phyloP scores from a whole-genome alignment of 2,888 invertebrate genomes.

The Phyllotreta striolata region DNA sequence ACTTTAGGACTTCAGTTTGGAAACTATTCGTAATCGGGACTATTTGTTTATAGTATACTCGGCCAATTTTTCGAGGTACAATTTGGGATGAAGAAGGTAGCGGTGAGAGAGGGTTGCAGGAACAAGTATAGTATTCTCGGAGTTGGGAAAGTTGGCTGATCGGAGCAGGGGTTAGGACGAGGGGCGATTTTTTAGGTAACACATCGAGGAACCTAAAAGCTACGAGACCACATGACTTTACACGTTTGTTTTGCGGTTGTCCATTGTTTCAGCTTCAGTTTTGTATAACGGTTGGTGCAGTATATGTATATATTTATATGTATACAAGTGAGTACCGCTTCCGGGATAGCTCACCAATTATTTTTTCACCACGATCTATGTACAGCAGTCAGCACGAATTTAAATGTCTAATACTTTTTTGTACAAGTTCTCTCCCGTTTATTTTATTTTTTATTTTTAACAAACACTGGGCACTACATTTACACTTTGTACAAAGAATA shows the following conservation, averaged over 20 bases:
- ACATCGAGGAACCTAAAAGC: conserved; percentile 65
- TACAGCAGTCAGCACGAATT: conserved; percentile 58
- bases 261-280: conserved; percentile 22
- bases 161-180: conserved; percentile 64
- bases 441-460: conserved; percentile 42
- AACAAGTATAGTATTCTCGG: conserved; percentile 45
- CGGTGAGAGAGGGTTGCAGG: conserved; percentile 25
- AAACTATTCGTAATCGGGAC: background rate
- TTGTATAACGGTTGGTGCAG: conserved; percentile 41
- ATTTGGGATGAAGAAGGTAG: conserved; percentile 26
- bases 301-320: conserved; percentile 44
- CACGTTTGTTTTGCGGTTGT: conserved; percentile 45
- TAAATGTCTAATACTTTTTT: conserved; percentile 57
- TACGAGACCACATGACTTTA: conserved; percentile 61
- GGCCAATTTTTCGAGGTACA: conserved; percentile 14
- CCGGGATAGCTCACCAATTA: conserved; percentile 53
- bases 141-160: conserved; percentile 46
- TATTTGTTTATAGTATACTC: conserved; percentile 12
- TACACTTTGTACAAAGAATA: conserved; percentile 71
- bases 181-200: conserved; percentile 63
- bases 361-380: conserved; percentile 55
- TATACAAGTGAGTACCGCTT: conserved; percentile 50
- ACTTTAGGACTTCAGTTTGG: conserved; percentile 10
- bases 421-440: conserved; percentile 59
- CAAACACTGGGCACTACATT: conserved; percentile 64